Evolutionary conservation across 2,113 vertebrate species (phyloP).

Genomic region (Dascyllus trimaculatus): DNA sequence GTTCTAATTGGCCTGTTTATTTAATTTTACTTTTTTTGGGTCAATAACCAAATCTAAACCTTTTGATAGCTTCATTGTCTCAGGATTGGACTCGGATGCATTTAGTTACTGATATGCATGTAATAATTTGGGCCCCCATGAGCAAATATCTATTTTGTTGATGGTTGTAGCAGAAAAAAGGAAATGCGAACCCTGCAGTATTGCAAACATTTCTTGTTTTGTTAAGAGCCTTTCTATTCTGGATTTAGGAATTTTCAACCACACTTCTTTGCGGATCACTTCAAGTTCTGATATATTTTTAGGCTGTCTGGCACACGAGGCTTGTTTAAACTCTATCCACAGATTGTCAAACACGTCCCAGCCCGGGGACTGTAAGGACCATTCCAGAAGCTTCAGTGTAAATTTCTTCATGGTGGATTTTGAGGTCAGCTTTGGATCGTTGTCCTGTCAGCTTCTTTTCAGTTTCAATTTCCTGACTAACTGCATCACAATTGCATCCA

Average conservation of each 20-base stretch:
- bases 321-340: not conserved
- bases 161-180: not conserved
- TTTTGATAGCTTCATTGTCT: too few species aligned
- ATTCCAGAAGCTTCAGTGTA: not conserved
- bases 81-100: not conserved
- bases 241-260: not conserved
- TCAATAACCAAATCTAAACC: too few species aligned
- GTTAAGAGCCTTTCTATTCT: not conserved
- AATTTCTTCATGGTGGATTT: not conserved
- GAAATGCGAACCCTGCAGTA: not conserved
- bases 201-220: not conserved
- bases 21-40: too few species aligned
- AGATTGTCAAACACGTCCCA: not conserved
- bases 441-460: not conserved
- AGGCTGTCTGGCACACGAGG: not conserved
- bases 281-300: not conserved
- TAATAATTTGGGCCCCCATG: not conserved
- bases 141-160: not conserved
- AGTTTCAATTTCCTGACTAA: constrained; percentile 4
- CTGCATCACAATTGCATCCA: not conserved
- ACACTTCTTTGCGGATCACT: not conserved
- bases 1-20: too few species aligned
- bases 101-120: not conserved
- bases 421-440: not conserved
- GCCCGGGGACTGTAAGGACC: not conserved